Conservation (phyloP, 1,140 invertebrate genomes). For the Drosophila malerkotliana region DNA sequence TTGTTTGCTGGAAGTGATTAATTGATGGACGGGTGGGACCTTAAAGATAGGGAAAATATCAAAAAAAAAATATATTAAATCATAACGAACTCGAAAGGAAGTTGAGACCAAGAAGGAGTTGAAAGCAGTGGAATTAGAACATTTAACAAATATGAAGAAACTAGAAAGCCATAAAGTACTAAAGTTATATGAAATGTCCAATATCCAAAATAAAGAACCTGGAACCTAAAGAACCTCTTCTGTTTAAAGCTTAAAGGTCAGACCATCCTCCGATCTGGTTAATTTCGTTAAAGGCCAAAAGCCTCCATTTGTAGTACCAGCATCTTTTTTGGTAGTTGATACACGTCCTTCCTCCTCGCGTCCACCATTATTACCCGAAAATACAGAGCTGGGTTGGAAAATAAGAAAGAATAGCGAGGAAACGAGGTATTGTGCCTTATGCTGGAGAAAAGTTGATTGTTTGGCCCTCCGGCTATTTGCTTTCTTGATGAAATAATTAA, state of each 20-base stretch:
- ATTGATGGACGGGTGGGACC: not conserved
- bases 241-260: not conserved
- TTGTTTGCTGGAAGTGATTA: conserved; percentile 35
- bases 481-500: conserved; percentile 83
- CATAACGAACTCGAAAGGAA: not conserved
- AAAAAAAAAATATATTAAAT: no score
- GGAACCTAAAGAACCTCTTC: not conserved
- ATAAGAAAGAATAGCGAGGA: conserved; percentile 11
- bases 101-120: not conserved
- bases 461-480: conserved; percentile 78
- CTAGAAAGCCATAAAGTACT: no score
- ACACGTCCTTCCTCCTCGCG: conserved; percentile 8
- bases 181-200: no score
- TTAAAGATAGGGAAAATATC: not conserved
- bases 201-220: no score
- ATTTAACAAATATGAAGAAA: no score
- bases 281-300: conserved; percentile 11
- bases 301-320: conserved; percentile 15
- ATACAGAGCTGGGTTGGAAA: conserved; percentile 6
- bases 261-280: conserved; percentile 1
- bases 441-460: conserved; percentile 70
- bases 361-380: conserved; percentile 31
- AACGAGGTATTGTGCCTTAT: conserved; percentile 49
- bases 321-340: conserved; percentile 26
- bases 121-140: not conserved